These are phyloP conservation scores for Nemurella pictetii DNA, from an alignment of 2,888 invertebrate species.

Conservation along the genomic window DNA sequence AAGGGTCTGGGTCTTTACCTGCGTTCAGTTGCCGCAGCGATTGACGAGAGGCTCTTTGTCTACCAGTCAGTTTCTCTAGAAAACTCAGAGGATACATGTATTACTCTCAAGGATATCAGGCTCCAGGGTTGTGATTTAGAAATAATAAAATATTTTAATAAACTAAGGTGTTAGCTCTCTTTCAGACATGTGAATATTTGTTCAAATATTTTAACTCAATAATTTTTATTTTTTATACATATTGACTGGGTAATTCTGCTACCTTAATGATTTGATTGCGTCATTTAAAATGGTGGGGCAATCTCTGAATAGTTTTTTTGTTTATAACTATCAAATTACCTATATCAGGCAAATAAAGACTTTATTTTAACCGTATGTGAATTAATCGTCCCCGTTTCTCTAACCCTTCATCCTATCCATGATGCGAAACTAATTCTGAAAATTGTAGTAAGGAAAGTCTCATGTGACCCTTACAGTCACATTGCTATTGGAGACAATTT, in stretches of 20 bases:
- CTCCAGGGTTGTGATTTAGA: constrained; percentile 42
- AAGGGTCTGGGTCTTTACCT: constrained; percentile 44
- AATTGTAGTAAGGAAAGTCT: no score
- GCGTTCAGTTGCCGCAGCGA: constrained; percentile 43
- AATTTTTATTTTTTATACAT: background rate
- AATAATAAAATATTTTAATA: constrained; percentile 41
- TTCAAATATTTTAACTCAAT: background rate
- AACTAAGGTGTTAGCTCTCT: background rate
- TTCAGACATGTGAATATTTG: background rate
- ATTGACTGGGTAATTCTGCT: background rate
- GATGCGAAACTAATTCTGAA: no score
- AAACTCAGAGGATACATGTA: constrained; percentile 25
- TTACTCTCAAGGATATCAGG: constrained; percentile 29
- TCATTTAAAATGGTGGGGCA: no score
- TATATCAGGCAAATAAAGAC: no score
- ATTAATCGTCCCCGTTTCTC: no score
- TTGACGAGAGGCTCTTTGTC: constrained; percentile 45
- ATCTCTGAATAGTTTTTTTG: no score
- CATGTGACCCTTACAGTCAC: no score
- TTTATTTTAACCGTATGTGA: no score
- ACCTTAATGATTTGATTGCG: background rate
- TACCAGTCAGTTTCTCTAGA: constrained; percentile 41
- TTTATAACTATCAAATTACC: no score
- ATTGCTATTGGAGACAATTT: no score
- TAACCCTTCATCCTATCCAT: no score